Conservation (phyloP, 2,888 invertebrate species). For the Eilema sororculum region DNA sequence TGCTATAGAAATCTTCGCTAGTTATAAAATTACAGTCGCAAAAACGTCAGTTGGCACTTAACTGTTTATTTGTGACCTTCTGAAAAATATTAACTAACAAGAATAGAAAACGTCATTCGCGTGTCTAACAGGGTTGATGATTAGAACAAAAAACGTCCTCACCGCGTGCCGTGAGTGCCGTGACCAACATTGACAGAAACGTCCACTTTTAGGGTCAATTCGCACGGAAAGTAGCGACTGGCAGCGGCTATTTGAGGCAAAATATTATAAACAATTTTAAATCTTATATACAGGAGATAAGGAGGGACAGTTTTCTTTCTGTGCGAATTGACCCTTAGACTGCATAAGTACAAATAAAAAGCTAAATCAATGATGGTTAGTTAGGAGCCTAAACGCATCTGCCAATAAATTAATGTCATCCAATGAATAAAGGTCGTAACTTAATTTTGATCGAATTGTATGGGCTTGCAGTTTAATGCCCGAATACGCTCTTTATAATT, state of each 20-base stretch:
- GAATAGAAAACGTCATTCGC: constrained; percentile 33
- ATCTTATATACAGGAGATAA: no score
- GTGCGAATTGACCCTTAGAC: neutral
- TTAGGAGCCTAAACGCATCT: neutral
- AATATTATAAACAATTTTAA: no score
- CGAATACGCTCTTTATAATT: neutral
- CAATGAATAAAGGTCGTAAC: neutral
- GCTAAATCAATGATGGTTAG: neutral
- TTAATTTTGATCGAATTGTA: neutral
- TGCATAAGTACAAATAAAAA: neutral
- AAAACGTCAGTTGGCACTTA: neutral
- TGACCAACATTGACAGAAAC: constrained; percentile 48
- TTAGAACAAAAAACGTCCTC: constrained; percentile 60
- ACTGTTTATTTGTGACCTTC: constrained; percentile 9
- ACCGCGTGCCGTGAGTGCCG: constrained; percentile 35
- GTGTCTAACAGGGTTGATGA: constrained; percentile 65
- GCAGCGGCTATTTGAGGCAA: no score
- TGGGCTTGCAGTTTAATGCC: neutral
- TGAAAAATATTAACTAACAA: constrained; percentile 11
- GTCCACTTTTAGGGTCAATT: constrained; percentile 15
- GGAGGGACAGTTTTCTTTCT: neutral
- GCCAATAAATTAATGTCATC: neutral
- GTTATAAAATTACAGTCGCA: neutral
- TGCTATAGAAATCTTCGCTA: neutral
- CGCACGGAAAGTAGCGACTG: neutral